Evolutionary conservation across 1,140 invertebrate genomes (phyloP), one percentile per base, ranked within the genome.

Genomic region (Liolophura sinensis): DNA sequence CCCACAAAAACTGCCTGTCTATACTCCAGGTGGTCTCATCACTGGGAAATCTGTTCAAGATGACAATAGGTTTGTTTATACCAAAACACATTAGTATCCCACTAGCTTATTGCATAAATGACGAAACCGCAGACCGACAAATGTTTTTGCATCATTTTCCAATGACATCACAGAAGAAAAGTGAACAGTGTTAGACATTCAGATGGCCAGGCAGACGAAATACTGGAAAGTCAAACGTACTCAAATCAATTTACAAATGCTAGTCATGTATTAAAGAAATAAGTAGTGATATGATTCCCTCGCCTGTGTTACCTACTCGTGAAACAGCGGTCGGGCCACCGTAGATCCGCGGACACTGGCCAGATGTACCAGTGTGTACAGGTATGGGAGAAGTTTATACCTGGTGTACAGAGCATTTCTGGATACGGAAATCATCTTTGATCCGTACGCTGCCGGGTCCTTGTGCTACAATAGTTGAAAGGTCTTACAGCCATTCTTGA

Each of bases 1-100:
- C 93, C 87, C 92, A 90, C 68, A 94, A 80, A 81, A 94, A 94
- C 82, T 93, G 90, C 1, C 86, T 85, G 79, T 94, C 92, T 54
- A 94, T 88, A 24, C 82, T 77, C 74, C 89, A 91, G 0, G 92
- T 92, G 7, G 79, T 78, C 7, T 72, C 71, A 79, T 95, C 91
- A 7, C 86, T 74, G 0, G 87, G 86, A 68, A 73, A 84, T 47
- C 79, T 78, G 58, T 24, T 18, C 6, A 18, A 20, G 24, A 54
- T 47, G 64, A 66, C 51, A 1, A 65, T 5, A 40, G 3, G 3
- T 5, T 40, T 5, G 3, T 40, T 5, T 40, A 40, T 5, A 40
- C 31, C 9, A 5, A 9, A 40, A 40, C 31, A 40, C 31, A 5
- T 3, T 40, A 40, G 31, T 40, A 40, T 3, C 9, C 31, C 9